phyloP scores from a whole-genome alignment of 1,140 invertebrate genomes.

The Drosophila truncata region DNA sequence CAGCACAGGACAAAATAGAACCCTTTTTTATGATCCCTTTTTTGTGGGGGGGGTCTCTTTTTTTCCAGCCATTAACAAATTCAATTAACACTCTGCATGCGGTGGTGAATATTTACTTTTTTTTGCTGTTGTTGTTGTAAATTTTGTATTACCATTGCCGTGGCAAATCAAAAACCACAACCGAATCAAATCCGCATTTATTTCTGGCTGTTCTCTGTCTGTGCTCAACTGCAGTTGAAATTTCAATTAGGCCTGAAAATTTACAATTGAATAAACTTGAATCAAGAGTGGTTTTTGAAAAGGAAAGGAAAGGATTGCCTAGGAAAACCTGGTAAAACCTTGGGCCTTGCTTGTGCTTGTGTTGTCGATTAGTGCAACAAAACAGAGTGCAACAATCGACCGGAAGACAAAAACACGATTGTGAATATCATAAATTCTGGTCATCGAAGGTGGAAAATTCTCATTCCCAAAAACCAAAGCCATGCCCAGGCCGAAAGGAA shows the following conservation, averaged over 20 bases:
- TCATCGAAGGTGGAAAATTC: constrained; percentile 28
- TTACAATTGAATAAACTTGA: constrained; percentile 36
- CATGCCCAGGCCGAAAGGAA: neutral
- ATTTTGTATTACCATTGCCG: constrained; percentile 10
- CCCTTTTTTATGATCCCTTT: constrained; percentile 54
- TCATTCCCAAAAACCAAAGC: neutral
- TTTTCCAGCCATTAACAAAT: constrained; percentile 64
- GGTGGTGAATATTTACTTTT: constrained; percentile 12
- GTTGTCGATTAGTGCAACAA: constrained; percentile 44
- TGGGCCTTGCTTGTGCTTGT: constrained; percentile 1
- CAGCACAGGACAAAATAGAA: constrained; percentile 23
- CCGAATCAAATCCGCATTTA: constrained; percentile 16
- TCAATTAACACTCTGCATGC: constrained; percentile 74
- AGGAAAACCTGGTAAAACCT: constrained; percentile 1
- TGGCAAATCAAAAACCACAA: constrained; percentile 22
- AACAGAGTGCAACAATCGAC: constrained; percentile 27
- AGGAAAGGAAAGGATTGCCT: neutral
- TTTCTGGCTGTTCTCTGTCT: constrained; percentile 1
- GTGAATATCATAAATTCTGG: constrained; percentile 35
- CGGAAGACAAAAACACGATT: constrained; percentile 25
- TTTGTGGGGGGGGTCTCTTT: constrained; percentile 16
- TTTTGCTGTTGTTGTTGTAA: neutral
- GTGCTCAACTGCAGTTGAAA: constrained; percentile 37
- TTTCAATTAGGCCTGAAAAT: constrained; percentile 37
- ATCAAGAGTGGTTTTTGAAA: neutral